Evolutionary conservation across 2,888 invertebrate species (phyloP), one percentile per base, ranked within the genome.

Genomic region (Cryptocheilus praepositus): DNA sequence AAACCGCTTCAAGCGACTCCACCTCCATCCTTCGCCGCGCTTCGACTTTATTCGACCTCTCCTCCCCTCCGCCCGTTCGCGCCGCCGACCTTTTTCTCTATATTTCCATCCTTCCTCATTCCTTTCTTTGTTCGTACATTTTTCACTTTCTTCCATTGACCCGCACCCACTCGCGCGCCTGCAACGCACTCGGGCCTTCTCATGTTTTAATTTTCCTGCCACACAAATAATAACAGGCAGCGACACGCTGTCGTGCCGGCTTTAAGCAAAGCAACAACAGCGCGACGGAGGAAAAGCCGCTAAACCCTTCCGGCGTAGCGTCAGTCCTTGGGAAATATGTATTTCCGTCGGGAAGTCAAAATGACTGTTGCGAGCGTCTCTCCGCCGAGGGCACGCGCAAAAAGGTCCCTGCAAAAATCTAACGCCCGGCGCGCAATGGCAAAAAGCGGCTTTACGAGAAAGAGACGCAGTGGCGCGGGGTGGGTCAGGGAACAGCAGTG

Each of bases 1-100:
- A 79, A 73, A 62, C 64, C 59, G 61, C 71, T 68, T 67, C 61
- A 67, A 69, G 73, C 69, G 63, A 67, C 62, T 72, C 56, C 49
- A 52, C 21, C 64, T 58, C 53, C 62, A 19, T 59, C 46, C 54
- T 49, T 49, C 49, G 8, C 49, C 11, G 16, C 36, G 36, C 36
- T 36, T 36, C 36, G 36, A 36, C 36, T 36, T 36, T 36, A 36
- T 49, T 28, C 22, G 51, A 51, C 64, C 62, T 55, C 53, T 45
- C 28, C 53, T 8, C 36, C 8, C 11, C 36, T 11, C 1, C 13
- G n/a, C 13, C 8, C 36, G 36, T 36, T 11, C 36, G 25, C 25
- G 25, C 25, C 25, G 11, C 13, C 36, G 13, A 36, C 36, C 13
- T 36, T 36, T 21, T 18, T 45, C 28, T 55, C 44, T 44, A 55